phyloP scores from a whole-genome alignment of 2,113 vertebrate genomes.

The Syrrhaptes paradoxus region DNA sequence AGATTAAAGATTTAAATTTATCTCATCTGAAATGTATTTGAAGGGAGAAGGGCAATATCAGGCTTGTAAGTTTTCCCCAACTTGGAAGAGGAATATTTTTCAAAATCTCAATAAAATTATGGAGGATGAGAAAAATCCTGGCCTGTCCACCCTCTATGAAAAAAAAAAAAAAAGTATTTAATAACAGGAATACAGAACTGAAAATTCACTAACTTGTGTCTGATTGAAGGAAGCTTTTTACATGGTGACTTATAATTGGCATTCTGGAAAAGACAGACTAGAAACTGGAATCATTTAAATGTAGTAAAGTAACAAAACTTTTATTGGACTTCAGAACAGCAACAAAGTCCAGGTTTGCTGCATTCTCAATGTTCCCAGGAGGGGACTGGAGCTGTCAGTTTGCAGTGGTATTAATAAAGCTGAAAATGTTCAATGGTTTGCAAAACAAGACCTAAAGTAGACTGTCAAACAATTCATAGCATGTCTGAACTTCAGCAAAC shows the following conservation, averaged over 20 bases:
- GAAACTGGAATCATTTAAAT: not conserved
- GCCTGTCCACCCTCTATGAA: not conserved
- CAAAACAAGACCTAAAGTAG: not conserved
- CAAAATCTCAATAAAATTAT: not conserved
- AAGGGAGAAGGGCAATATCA: not conserved
- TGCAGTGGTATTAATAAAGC: not conserved
- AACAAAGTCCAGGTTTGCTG: not conserved
- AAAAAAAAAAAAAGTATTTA: not conserved
- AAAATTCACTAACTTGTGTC: not conserved
- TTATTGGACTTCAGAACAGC: not conserved
- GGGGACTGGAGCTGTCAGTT: not conserved
- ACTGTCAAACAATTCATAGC: not conserved
- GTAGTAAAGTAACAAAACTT: not conserved
- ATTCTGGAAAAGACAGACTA: not conserved
- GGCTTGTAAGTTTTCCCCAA: not conserved
- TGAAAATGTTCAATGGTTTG: not conserved
- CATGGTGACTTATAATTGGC: not conserved
- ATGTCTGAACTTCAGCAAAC: not conserved
- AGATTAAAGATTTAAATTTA: not conserved
- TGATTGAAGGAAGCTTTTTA: not conserved
- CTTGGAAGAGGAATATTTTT: not conserved
- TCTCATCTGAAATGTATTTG: not conserved
- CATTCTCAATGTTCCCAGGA: not conserved
- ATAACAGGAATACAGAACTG: not conserved
- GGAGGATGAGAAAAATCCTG: not conserved